Evolutionary conservation across 2,888 invertebrate species (phyloP).

Genomic region (Orthosia gracilis): DNA sequence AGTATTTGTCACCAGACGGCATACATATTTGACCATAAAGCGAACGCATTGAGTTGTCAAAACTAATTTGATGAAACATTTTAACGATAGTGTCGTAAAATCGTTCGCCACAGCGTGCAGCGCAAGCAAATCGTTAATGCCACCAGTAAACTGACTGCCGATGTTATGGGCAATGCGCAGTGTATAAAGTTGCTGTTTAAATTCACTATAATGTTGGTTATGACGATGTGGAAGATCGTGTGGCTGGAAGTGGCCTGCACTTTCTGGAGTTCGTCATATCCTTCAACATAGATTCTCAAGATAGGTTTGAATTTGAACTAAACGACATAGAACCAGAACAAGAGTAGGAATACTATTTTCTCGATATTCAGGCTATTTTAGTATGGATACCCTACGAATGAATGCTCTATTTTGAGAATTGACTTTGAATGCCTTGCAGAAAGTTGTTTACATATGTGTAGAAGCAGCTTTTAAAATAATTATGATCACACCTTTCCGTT

Average conservation of each 20-base stretch:
- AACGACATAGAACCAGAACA: too few relatives aligned
- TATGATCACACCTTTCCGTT: too few relatives aligned
- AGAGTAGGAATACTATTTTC: too few relatives aligned
- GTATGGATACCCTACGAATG: too few relatives aligned
- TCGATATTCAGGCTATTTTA: too few relatives aligned
- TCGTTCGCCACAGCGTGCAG: slow-evolving; percentile 12
- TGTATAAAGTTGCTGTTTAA: slow-evolving; percentile 59
- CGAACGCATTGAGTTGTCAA: slow-evolving; percentile 52
- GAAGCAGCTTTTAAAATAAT: too few relatives aligned
- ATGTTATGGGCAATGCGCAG: slow-evolving; percentile 51
- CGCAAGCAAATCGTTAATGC: slow-evolving; percentile 56
- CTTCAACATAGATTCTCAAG: background rate
- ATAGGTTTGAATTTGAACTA: too few relatives aligned
- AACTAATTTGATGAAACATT: slow-evolving; percentile 59
- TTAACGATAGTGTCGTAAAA: slow-evolving; percentile 62
- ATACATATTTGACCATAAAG: slow-evolving; percentile 32
- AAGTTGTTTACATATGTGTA: too few relatives aligned
- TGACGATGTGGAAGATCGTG: background rate
- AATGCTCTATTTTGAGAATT: too few relatives aligned
- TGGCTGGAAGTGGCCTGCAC: slow-evolving; percentile 33
- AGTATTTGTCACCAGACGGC: slow-evolving; percentile 20
- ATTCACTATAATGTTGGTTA: slow-evolving; percentile 54
- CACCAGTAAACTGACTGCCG: slow-evolving; percentile 43
- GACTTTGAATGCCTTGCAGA: too few relatives aligned
- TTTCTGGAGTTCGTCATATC: background rate